Evolutionary conservation across 2,113 vertebrate genomes (phyloP).

Genomic region (Sapajus apella): DNA sequence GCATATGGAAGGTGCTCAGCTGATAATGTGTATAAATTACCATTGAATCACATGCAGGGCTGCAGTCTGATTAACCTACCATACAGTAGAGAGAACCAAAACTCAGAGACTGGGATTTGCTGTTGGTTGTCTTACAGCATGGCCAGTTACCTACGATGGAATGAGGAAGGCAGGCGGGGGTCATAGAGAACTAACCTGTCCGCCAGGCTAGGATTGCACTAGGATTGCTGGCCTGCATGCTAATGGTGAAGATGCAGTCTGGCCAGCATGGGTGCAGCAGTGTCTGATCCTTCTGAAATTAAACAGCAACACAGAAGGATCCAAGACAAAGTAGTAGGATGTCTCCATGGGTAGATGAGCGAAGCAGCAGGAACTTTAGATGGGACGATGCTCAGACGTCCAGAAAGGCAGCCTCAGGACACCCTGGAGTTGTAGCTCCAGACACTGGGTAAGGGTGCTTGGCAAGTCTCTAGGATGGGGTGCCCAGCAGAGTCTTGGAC

Average conservation of each 20-base stretch:
- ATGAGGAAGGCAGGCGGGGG: not conserved
- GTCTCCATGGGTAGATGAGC: not conserved
- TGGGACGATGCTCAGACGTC: not conserved
- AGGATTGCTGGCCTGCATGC: too few species aligned
- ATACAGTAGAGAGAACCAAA: not conserved
- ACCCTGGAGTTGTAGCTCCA: not conserved
- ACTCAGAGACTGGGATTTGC: not conserved
- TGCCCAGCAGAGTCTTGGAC: not conserved
- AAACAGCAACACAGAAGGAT: not conserved
- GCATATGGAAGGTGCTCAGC: not conserved
- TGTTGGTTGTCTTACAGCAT: not conserved
- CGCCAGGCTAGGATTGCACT: not conserved
- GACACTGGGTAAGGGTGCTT: not conserved
- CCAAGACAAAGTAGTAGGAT: not conserved
- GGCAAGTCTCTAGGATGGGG: not conserved
- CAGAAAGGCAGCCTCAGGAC: not conserved
- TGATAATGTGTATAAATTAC: not conserved
- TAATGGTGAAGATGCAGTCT: not conserved
- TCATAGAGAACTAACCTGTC: not conserved
- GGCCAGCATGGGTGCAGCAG: not conserved
- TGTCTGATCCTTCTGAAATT: not conserved
- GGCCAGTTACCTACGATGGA: not conserved
- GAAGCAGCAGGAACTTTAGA: not conserved
- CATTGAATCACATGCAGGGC: not conserved
- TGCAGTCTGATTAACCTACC: not conserved